phyloP scores from a whole-genome alignment of 2,888 invertebrate genomes.

The Rotaria sp. region DNA sequence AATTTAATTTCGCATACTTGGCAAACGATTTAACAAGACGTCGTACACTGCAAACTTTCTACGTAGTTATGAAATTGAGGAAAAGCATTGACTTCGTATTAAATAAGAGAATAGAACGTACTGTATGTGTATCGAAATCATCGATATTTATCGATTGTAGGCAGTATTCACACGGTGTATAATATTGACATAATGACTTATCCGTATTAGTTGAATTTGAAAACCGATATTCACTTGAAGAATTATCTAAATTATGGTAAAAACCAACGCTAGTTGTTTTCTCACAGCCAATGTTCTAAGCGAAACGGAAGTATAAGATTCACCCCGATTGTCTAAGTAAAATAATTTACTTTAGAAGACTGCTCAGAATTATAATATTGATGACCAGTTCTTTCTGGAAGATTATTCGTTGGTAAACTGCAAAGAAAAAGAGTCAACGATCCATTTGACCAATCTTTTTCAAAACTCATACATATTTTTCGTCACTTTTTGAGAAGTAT shows the following conservation, averaged over 20 bases:
- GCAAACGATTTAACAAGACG: not conserved
- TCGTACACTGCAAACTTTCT: not conserved
- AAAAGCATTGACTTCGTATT: not conserved
- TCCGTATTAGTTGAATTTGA: not conserved
- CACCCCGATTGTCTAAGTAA: not conserved
- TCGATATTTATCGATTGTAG: not conserved
- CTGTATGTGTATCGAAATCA: not conserved
- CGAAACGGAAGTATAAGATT: not conserved
- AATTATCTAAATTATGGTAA: not conserved
- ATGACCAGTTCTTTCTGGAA: not conserved
- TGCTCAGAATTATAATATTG: not conserved
- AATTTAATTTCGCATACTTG: not conserved
- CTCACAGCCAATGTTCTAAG: not conserved
- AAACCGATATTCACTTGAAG: not conserved
- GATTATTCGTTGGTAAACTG: not conserved
- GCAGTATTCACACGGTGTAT: not conserved
- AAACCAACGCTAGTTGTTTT: too few species aligned
- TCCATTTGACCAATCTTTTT: not conserved
- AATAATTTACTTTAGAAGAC: not conserved
- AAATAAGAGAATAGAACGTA: not conserved
- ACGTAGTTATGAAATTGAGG: not conserved
- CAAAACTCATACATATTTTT: not conserved
- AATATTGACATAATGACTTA: not conserved
- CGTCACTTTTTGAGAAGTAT: not conserved
- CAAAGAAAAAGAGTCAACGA: not conserved